phyloP scores from a whole-genome alignment of 1,140 invertebrate genomes.

The Drosophila bifasciata region DNA sequence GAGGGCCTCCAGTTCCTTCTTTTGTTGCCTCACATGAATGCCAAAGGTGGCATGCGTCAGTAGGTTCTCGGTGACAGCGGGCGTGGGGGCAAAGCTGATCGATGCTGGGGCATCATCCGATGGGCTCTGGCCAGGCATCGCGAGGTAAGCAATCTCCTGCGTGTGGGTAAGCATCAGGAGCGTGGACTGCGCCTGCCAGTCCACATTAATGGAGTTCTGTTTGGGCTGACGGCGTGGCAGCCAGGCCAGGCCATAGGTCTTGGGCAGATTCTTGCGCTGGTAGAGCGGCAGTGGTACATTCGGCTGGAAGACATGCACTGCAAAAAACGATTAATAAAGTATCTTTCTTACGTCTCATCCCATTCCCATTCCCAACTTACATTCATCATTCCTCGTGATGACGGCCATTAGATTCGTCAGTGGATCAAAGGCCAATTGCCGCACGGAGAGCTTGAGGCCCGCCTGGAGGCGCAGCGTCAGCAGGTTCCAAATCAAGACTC shows the following conservation, averaged over 20 bases:
- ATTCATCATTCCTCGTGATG: conserved; percentile 87
- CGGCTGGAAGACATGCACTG: conserved; percentile 87
- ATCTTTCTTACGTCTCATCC: neutral
- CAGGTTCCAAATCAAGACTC: conserved; percentile 90
- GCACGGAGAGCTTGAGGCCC: conserved; percentile 82
- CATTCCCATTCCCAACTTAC: conserved; percentile 82
- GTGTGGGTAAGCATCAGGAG: conserved; percentile 86
- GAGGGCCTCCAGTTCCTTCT: conserved; percentile 15
- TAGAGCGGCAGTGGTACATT: conserved; percentile 85
- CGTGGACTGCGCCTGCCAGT: conserved; percentile 86
- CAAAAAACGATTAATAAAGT: conserved; percentile 17
- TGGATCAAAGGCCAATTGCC: conserved; percentile 88
- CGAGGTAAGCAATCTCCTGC: conserved; percentile 78
- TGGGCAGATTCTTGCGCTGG: conserved; percentile 84
- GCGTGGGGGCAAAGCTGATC: conserved; percentile 56
- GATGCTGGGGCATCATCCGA: conserved; percentile 65
- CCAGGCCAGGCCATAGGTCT: conserved; percentile 85
- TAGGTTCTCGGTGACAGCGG: conserved; percentile 29
- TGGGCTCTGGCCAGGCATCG: conserved; percentile 53
- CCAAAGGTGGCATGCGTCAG: conserved; percentile 73
- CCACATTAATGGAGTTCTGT: conserved; percentile 79
- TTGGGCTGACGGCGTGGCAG: conserved; percentile 84
- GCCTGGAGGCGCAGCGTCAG: conserved; percentile 86
- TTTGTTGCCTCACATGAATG: conserved; percentile 54
- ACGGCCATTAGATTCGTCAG: conserved; percentile 87